Conservation (phyloP, 2,888 invertebrate species). For the Melanargia galathea region DNA sequence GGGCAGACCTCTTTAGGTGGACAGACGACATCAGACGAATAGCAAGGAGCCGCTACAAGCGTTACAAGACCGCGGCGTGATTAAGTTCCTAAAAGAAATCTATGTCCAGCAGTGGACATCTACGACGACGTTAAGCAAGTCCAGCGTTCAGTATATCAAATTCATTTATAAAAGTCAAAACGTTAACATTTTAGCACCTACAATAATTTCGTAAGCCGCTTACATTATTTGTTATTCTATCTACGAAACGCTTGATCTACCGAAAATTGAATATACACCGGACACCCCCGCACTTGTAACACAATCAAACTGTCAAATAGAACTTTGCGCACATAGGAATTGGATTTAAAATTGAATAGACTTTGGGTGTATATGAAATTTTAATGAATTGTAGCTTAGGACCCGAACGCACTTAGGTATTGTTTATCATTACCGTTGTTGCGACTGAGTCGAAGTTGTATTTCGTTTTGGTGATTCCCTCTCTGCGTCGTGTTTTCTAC, state of each 20-base stretch:
- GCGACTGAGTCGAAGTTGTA: no score
- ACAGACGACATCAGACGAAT: no score
- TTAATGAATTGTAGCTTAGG: slow-evolving; percentile 60
- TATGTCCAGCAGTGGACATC: no score
- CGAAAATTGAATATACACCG: slow-evolving; percentile 62
- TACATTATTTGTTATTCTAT: slow-evolving; percentile 50
- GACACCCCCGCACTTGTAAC: slow-evolving; percentile 42
- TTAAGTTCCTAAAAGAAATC: no score
- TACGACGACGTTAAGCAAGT: no score
- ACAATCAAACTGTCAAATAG: slow-evolving; percentile 41
- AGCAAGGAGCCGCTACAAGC: no score
- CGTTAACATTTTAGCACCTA: slow-evolving; percentile 60
- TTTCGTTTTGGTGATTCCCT: no score
- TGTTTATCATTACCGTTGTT: not conserved
- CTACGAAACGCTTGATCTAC: slow-evolving; percentile 51
- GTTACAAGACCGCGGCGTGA: no score
- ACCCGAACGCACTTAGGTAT: not conserved
- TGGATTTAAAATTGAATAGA: slow-evolving; percentile 49
- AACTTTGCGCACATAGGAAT: slow-evolving; percentile 45
- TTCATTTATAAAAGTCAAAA: slow-evolving; percentile 44
- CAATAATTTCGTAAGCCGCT: slow-evolving; percentile 48
- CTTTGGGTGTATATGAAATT: slow-evolving; percentile 41
- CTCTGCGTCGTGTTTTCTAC: no score
- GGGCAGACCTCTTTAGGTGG: no score
- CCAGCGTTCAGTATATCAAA: not conserved